Evolutionary conservation across 2,113 vertebrate species (phyloP).

Genomic region (Hypanus sabinus): DNA sequence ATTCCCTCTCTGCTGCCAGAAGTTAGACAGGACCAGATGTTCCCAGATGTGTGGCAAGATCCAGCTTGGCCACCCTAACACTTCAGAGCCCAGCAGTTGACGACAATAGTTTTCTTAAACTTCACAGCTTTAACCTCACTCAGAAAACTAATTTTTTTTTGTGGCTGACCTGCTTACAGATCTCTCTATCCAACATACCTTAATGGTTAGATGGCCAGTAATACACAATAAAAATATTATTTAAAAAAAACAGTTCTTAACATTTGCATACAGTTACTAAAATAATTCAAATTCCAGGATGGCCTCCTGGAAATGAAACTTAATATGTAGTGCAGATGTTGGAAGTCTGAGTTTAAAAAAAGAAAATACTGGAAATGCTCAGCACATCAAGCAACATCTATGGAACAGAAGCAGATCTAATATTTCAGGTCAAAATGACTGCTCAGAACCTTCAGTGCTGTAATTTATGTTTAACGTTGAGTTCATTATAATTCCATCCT

Average conservation of each 20-base stretch:
- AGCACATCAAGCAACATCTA: too few relatives aligned
- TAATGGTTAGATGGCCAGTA: not conserved
- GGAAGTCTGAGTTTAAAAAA: too few relatives aligned
- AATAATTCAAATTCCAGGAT: not conserved
- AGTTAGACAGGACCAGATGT: too few relatives aligned
- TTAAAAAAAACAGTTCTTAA: not conserved
- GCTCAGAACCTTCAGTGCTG: not conserved
- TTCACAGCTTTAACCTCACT: not conserved
- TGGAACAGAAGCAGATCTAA: too few relatives aligned
- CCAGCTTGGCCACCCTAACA: too few relatives aligned
- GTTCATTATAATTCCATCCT: not conserved
- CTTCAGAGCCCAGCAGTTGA: too few relatives aligned
- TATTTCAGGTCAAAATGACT: too few relatives aligned
- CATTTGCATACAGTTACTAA: not conserved
- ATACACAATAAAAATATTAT: not conserved
- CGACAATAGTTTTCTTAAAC: not conserved
- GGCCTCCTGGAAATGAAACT: not conserved
- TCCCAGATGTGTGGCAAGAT: too few relatives aligned
- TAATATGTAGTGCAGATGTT: too few relatives aligned
- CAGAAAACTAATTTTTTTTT: not conserved
- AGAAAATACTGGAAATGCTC: too few relatives aligned
- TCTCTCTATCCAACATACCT: not conserved
- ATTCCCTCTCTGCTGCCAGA: not conserved
- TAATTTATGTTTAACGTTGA: too few relatives aligned
- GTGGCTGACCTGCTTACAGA: not conserved